Percentiles rank a stretch among this genome's conserved stretches.
Evolutionary conservation across 2,113 vertebrate genomes (phyloP).

Genomic region (Todiramphus saurophagus): DNA sequence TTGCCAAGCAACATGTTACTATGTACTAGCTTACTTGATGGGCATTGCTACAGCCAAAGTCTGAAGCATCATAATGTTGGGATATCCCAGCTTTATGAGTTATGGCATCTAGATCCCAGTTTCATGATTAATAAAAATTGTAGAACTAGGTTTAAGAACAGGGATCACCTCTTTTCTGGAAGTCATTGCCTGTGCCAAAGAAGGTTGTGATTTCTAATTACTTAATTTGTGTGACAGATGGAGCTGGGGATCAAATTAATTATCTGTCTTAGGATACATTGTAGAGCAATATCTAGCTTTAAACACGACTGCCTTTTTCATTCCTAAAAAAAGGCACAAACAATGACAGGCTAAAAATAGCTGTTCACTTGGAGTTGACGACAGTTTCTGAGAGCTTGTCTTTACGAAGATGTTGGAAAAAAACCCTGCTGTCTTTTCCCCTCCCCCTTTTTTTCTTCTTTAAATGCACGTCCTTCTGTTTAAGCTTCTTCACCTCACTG

Average conservation of each 20-base stretch:
- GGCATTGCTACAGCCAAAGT: constrained; percentile 13
- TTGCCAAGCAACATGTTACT: background rate
- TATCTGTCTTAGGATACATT: constrained; percentile 55
- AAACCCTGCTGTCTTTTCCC: constrained; percentile 38
- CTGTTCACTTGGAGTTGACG: constrained; percentile 75
- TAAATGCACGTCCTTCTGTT: constrained; percentile 47
- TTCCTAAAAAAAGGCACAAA: constrained; percentile 76
- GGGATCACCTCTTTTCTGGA: constrained; percentile 11
- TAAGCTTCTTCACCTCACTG: constrained; percentile 62
- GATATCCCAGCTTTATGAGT: background rate
- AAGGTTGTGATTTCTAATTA: constrained; percentile 63
- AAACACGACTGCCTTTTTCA: constrained; percentile 63
- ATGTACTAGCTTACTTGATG: constrained; percentile 25
- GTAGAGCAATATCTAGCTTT: constrained; percentile 68
- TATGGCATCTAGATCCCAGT: background rate
- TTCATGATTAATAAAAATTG: constrained; percentile 35
- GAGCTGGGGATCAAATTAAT: constrained; percentile 69
- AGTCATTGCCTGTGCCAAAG: constrained; percentile 38
- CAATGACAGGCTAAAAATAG: constrained; percentile 79
- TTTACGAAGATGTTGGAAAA: constrained; percentile 71
- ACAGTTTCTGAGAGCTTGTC: constrained; percentile 75
- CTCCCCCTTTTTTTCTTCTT: constrained; percentile 20
- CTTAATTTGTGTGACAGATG: constrained; percentile 68
- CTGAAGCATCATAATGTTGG: constrained; percentile 6
- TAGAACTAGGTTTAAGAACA: background rate